Evolutionary conservation across 2,888 invertebrate species (phyloP), one percentile per base, ranked within the genome.

Genomic region (Antheraea yamamai): DNA sequence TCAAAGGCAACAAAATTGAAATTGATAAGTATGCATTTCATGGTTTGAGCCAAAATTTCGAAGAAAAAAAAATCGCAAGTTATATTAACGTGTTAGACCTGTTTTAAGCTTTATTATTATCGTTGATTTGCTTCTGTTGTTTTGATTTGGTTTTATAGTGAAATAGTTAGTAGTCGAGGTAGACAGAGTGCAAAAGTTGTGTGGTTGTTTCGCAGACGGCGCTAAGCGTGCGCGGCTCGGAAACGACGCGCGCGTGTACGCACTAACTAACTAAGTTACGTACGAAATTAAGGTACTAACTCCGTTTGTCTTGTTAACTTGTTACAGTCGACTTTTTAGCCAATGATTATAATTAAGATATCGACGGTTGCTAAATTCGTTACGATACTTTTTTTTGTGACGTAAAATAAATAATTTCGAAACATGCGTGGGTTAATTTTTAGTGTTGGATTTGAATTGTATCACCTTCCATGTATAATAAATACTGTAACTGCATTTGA

Each of bases 151-250:
- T 66, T 66, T 66, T 66, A 30, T 66, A 30, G 30, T 66, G 30
- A 30, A 14, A 66, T 66, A 66, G 30, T 64, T 26, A 26, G 64
- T 64, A 64, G 64, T 66, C 16, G 64, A 70, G 23, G n/a, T 70
- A 70, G 70, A 70, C 39, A 35, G 70, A 73, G 64, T 76, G 74
- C 74, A 76, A 87, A 76, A 78, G 80, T 72, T 87, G 85, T 91
- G 86, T 93, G 92, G 88, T 92, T 94, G 89, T 92, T 89, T 91
- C 92, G 88, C 94, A 95, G 94, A 89, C 94, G 94, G 94, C 94
- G 94, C 88, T 95, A 95, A 91, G 87, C 85, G 84, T 82, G 83
- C 86, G 85, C 87, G 85, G 87, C 79, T 82, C 84, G 87, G 84
- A 84, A 84, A 87, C 86, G 87, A 84, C 84, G 87, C 86, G 87